phyloP scores from a whole-genome alignment of 2,113 vertebrate genomes.

The Panthera uncia region DNA sequence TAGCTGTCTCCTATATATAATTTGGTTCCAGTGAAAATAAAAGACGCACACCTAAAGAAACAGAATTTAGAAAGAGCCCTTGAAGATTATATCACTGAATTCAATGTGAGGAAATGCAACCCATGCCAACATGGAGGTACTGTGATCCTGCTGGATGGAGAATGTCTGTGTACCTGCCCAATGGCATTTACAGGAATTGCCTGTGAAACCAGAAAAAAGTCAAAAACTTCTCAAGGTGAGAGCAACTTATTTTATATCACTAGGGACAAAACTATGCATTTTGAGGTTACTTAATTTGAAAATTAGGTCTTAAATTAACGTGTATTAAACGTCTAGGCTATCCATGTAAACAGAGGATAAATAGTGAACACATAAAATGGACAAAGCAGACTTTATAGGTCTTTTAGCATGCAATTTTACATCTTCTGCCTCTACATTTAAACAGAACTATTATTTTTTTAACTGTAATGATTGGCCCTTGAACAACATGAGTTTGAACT shows the following conservation, averaged over 20 bases:
- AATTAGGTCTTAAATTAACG: neutral
- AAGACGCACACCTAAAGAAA: constrained; percentile 83
- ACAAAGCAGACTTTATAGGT: neutral
- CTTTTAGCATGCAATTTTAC: neutral
- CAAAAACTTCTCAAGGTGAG: constrained; percentile 75
- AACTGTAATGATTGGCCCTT: neutral
- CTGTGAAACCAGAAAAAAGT: constrained; percentile 86
- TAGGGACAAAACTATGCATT: neutral
- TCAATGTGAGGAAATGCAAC: constrained; percentile 89
- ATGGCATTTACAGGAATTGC: constrained; percentile 84
- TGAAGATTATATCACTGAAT: constrained; percentile 89
- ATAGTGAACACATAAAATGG: neutral
- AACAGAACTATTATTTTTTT: neutral
- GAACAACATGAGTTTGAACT: neutral
- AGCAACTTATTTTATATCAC: constrained; percentile 2
- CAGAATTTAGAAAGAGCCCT: constrained; percentile 88
- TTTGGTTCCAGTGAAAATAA: constrained; percentile 88
- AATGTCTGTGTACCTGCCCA: constrained; percentile 89
- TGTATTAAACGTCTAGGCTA: neutral
- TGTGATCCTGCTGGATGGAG: constrained; percentile 86
- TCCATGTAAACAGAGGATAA: neutral
- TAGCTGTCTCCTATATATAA: constrained; percentile 87
- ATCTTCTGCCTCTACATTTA: neutral
- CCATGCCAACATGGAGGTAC: constrained; percentile 92
- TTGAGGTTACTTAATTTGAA: neutral